Evolutionary conservation across 2,888 invertebrate species (phyloP).

Genomic region (Rotaria macrura): DNA sequence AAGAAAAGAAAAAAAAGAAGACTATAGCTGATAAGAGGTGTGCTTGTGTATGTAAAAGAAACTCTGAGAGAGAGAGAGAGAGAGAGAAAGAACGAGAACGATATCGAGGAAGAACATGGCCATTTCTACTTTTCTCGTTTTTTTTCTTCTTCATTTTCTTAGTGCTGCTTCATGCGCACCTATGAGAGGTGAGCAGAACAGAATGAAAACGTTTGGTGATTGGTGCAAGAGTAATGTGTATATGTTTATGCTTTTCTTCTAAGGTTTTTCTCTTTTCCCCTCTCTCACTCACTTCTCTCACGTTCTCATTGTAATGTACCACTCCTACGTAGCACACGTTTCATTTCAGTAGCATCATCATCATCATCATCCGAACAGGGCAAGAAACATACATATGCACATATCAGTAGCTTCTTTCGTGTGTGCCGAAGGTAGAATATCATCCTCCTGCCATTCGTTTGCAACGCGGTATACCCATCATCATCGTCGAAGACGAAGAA

Average conservation of each 20-base stretch:
- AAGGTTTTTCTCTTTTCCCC: not conserved
- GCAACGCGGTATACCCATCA: not conserved
- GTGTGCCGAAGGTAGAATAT: not conserved
- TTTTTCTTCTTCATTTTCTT: not conserved
- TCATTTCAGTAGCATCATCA: conserved; percentile 2
- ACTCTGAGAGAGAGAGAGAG: not conserved
- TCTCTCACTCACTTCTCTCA: not conserved
- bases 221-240: not conserved
- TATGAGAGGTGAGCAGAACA: not conserved
- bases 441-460: not conserved
- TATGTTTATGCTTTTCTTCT: not conserved
- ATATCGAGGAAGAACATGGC: not conserved
- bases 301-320: conserved; percentile 1
- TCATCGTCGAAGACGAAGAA: not conserved
- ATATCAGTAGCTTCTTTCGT: not conserved
- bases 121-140: not conserved
- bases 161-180: not conserved
- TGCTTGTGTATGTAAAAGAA: no score
- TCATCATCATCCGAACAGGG: conserved; percentile 1
- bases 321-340: not conserved
- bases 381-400: not conserved
- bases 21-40: not conserved
- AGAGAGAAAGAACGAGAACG: not conserved
- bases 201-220: not conserved
- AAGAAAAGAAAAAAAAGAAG: not conserved